Base-by-base conservation (phyloP, 2,113 vertebrate species). In the Melanerpes formicivorus region DNA sequence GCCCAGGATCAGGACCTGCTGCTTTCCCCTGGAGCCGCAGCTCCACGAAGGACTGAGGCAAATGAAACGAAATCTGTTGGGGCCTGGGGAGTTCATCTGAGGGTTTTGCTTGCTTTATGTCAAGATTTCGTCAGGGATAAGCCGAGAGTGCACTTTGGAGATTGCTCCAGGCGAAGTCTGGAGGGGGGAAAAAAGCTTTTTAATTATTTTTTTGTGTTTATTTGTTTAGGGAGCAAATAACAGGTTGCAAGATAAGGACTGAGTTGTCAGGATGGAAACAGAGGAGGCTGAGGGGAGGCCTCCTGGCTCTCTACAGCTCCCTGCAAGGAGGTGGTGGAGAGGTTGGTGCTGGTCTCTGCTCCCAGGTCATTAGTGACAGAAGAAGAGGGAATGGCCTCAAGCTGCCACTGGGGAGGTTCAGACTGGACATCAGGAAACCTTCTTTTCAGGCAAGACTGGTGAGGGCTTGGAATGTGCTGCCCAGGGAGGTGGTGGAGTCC, bases 1-100 rank as follows among this genome's bases (percentile, higher is more conserved):
- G 96, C 95, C 96, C 95, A 94, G 95, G 97, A 97, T 96, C 97
- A 96, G 93, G 97, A 98, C 97, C 97, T 96, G 97, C 97, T 97
- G 96, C 64, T 26, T 96, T 96, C 96, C 88, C 85, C 18, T 74
- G 95, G 88, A 97, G 95, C 75, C 95, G 88, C 90, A 97, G 96
- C 87, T 95, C 95, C 91, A 63, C 66, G 87, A 95, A 97, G 91
- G 94, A 84, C 95, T 94, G 52, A 95, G 92, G 96, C 91, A 97
- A 96, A 96, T 93, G 73, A 83, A 93, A 96, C 96, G 90, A 93
- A 93, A 91, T 71, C 91, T 19, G 11, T 81, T 87, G 75, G 30
- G 90, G 64, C 71, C 50, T 37, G 48, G n/a, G 72, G 88, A 91
- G 82, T 79, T 94, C 86, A 71, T 84, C 71, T 78, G 70, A 82